Evolutionary conservation across 2,113 vertebrate species (phyloP), one percentile per base, ranked within the genome.

Genomic region (Argyrosomus japonicus): DNA sequence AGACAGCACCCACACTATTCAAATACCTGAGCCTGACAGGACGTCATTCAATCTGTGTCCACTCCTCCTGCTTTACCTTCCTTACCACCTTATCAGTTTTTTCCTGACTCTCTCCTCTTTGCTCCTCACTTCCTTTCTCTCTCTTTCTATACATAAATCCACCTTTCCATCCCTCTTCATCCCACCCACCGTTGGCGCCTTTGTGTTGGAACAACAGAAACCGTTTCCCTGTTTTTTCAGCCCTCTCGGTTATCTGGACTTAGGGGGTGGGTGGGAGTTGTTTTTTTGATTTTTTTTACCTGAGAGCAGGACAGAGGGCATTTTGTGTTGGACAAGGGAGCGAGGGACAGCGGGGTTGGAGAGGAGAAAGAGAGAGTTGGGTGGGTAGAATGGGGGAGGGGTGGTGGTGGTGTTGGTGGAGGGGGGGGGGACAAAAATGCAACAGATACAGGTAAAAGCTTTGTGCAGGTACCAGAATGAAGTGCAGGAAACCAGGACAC

Each of bases 321-420:
- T 91, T 92, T 87, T 93, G 92, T 93, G 77, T 70, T 48, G 62
- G 65, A 81, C 60, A 58, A 79, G 79, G 68, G 76, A 81, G 69
- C 3, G 9, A 73, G 74, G 25, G 83, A 77, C 17, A 63, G 54
- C 0, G n/a, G 70, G 77, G 81, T 36, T 23, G 76, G 67, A 73
- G 43, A 73, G 56, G 60, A 57, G 29, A 78, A 74, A 58, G 47
- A 68, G 63, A 19, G 62, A 62, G 40, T 14, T 21, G 18, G 83
- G 74, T 17, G 12, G 32, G 25, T 65, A 21, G 56, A 67, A 57
- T 25, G 54, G 25, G 21, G 32, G 32, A 36, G 32, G 32, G 32
- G 32, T 36, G 6, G 32, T 36, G 32, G 32, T 36, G 5, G 32
- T 1, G 32, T 36, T 36, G 6, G 32, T 1, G 32, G 6, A 5